A percentile compares a stretch with the other conserved stretches of the same genome.
phyloP scores from a whole-genome alignment of 2,113 vertebrate species.

The Galemys pyrenaicus region DNA sequence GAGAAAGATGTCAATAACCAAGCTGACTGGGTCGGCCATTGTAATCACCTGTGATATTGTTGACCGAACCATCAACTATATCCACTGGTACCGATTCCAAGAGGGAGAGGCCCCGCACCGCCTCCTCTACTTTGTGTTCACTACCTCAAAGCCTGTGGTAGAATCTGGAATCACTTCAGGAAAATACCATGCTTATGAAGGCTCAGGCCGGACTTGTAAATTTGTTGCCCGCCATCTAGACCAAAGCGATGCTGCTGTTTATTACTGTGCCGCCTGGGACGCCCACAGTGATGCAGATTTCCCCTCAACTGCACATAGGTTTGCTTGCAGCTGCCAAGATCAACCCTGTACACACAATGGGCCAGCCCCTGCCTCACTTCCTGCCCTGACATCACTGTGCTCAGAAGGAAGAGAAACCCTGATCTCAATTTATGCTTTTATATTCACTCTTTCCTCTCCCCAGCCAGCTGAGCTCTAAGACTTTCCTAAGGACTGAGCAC shows the following conservation, averaged over 20 bases:
- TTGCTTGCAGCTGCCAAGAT: not conserved
- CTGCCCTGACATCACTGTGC: not conserved
- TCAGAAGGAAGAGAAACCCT: not conserved
- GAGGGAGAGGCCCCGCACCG: not conserved
- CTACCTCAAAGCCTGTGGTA: accelerated
- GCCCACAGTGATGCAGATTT: not conserved
- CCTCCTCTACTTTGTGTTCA: not conserved
- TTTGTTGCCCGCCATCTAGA: not conserved
- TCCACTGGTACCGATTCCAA: constrained; percentile 22
- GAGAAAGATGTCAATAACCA: not conserved
- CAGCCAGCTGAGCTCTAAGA: not conserved
- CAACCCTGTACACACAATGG: not conserved
- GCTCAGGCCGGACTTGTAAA: accelerated
- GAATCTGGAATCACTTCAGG: accelerated
- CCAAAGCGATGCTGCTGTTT: not conserved
- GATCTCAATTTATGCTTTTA: too few species aligned
- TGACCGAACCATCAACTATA: accelerated
- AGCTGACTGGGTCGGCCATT: accelerated
- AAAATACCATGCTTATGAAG: not conserved
- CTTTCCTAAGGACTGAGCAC: not conserved
- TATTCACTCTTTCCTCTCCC: too few species aligned
- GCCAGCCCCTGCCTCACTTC: not conserved
- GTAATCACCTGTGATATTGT: not conserved
- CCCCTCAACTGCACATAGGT: not conserved
- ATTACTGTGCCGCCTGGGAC: constrained; percentile 43